A percentile compares a stretch with the other conserved stretches of the same genome.
Evolutionary conservation across 2,113 vertebrate genomes (phyloP).

Genomic region (Sitta europaea): DNA sequence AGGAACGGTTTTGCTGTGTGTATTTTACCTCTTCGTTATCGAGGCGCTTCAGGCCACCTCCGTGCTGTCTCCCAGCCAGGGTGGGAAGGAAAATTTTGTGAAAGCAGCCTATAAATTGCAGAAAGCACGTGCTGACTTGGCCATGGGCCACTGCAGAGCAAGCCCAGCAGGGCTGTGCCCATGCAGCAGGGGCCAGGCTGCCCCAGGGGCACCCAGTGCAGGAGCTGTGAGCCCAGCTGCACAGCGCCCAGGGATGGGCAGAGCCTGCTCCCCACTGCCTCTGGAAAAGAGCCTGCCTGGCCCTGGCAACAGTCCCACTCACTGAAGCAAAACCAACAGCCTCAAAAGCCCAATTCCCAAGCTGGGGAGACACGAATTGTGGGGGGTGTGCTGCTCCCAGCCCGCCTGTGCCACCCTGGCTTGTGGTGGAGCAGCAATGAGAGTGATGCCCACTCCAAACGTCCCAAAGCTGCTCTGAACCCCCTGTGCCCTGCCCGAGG

Average conservation of each 20-base stretch:
- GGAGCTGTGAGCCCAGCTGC: background rate
- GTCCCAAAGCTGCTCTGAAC: background rate
- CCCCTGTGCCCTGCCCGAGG: background rate
- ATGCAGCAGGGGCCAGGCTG: accelerated
- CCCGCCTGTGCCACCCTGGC: accelerated
- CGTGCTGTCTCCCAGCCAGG: accelerated
- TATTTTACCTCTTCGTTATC: background rate
- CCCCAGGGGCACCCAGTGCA: background rate
- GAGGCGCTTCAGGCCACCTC: background rate
- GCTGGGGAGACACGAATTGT: accelerated
- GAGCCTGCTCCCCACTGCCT: accelerated
- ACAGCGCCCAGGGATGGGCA: accelerated
- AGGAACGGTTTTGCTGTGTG: accelerated
- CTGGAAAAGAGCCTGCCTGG: background rate
- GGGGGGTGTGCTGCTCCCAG: background rate
- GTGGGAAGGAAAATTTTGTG: background rate
- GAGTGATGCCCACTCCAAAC: background rate
- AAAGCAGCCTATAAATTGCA: background rate
- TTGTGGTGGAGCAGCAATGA: accelerated
- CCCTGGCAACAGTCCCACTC: background rate
- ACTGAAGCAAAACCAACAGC: background rate
- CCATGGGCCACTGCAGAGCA: no score
- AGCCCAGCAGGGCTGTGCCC: background rate
- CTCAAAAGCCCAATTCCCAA: background rate
- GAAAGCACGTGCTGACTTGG: background rate